Evolutionary conservation across 92 coral and sea anemone genomes (phyloP).

Genomic region (Scolanthus callimorphus): DNA sequence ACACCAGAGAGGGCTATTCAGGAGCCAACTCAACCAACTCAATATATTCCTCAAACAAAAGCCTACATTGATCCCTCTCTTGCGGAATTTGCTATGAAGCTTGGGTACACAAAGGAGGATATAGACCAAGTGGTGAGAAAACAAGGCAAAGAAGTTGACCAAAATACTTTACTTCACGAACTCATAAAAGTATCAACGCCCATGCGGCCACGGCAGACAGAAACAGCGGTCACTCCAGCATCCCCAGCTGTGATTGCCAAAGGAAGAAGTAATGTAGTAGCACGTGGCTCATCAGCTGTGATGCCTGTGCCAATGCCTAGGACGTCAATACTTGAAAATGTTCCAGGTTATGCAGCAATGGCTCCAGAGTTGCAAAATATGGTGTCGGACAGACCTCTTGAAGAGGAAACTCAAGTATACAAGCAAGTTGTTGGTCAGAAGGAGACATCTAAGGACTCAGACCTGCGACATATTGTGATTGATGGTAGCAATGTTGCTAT

Average conservation of each 20-base stretch:
- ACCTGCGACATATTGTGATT: constrained; percentile 82
- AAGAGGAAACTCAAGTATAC: constrained; percentile 63
- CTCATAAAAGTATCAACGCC: constrained; percentile 62
- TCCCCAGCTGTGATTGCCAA: background rate
- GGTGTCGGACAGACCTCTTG: background rate
- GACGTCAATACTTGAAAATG: background rate
- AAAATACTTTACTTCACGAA: constrained; percentile 84
- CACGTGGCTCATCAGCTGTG: constrained; percentile 1
- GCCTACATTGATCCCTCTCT: constrained; percentile 64
- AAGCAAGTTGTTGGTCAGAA: constrained; percentile 58
- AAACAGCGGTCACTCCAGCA: background rate
- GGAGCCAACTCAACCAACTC: background rate
- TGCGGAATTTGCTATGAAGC: constrained; percentile 88
- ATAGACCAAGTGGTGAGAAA: constrained; percentile 76
- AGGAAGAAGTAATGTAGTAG: constrained; percentile 5
- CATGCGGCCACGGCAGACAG: constrained; percentile 17
- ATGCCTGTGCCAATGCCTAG: background rate
- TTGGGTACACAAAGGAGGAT: constrained; percentile 81
- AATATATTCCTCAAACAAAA: constrained; percentile 3
- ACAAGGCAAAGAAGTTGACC: constrained; percentile 77
- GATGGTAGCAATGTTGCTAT: constrained; percentile 99
- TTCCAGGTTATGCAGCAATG: background rate
- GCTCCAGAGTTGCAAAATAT: background rate
- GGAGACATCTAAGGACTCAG: constrained; percentile 42
- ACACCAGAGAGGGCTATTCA: background rate